Evolutionary conservation across 1,140 invertebrate species (phyloP), one percentile per base, ranked within the genome.

Genomic region (Charaxes varanes): DNA sequence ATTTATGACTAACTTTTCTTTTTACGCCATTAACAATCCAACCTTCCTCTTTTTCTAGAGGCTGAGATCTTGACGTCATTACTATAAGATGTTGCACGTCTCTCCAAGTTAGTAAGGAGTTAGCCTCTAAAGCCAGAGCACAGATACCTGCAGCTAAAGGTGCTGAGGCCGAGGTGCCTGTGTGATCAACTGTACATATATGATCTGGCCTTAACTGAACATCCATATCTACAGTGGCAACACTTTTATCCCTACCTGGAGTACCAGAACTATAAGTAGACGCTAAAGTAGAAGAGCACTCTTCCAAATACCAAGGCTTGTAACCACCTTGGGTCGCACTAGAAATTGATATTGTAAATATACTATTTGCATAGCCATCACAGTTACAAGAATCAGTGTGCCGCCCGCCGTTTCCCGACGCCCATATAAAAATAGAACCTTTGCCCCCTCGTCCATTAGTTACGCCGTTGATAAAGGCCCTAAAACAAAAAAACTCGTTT

Each of bases 401-500:
- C 35, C 94, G 88, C 4, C 97, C 97, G 8, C 97, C 98, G 76
- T 99, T 99, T 12, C 97, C 97, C 2, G 96, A 97, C 1, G 98
- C 97, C 97, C 97, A 99, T n/a, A 99, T 96, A 84, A 98, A 99
- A 59, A 99, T 99, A 11, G 95, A 97, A 13, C 97, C 97, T 81
- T 95, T 94, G 6, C 97, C 97, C 55, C 92, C 89, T 14, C 97
- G 90, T 15, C 97, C 97, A 64, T 92, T 94, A 11, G 91, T 94
- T 8, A 99, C 95, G 27, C 97, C 97, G 66, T 97, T 93, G 65
- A 97, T 96, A 74, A 99, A 99, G 12, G 97, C 97, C 47, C 86
- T 82, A 65, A 33, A 82, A 82, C 58, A 74, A 68, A 67, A 58
- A 58, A 64, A 52, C 45, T 42, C n/a, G 17, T 55, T 72, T 58